Evolutionary conservation across 1,140 invertebrate species (phyloP).

Genomic region (Drosophila erecta): DNA sequence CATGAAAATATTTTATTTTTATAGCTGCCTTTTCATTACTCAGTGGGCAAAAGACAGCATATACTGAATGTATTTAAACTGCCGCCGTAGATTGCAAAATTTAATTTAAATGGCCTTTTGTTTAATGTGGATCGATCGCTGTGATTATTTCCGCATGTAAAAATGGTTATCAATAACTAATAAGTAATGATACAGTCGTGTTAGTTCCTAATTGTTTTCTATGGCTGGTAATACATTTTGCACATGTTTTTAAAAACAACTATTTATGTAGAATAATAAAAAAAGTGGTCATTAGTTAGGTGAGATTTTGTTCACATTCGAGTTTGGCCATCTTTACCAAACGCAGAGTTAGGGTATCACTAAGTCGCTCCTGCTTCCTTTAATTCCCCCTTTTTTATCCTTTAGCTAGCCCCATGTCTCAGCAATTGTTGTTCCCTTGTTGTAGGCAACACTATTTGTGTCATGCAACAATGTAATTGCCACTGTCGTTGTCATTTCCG

Average conservation of each 20-base stretch:
- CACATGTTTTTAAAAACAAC: not conserved
- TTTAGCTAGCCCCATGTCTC: slow-evolving; percentile 18
- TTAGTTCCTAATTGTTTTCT: not conserved
- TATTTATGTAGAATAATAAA: not conserved
- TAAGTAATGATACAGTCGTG: no score
- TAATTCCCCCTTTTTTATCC: slow-evolving; percentile 1
- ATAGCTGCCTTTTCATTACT: not conserved
- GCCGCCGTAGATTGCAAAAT: not conserved
- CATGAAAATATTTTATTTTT: slow-evolving; percentile 43
- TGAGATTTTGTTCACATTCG: no score
- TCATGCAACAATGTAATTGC: slow-evolving; percentile 85
- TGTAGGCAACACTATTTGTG: slow-evolving; percentile 79
- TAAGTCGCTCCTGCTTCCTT: not conserved
- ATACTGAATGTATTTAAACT: slow-evolving; percentile 1
- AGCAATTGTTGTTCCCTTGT: slow-evolving; percentile 40
- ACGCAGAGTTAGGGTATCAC: slow-evolving; percentile 2
- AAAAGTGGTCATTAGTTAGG: not conserved
- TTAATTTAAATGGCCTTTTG: slow-evolving; percentile 2
- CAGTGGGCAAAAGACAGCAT: not conserved
- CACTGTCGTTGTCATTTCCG: slow-evolving; percentile 84
- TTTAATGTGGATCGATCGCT: no score
- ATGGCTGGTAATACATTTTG: no score
- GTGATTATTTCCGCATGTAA: not conserved
- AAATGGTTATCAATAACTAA: not conserved
- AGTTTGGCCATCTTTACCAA: not conserved